Evolutionary conservation across 2,888 invertebrate genomes (phyloP).

Genomic region (Tipula lateralis): DNA sequence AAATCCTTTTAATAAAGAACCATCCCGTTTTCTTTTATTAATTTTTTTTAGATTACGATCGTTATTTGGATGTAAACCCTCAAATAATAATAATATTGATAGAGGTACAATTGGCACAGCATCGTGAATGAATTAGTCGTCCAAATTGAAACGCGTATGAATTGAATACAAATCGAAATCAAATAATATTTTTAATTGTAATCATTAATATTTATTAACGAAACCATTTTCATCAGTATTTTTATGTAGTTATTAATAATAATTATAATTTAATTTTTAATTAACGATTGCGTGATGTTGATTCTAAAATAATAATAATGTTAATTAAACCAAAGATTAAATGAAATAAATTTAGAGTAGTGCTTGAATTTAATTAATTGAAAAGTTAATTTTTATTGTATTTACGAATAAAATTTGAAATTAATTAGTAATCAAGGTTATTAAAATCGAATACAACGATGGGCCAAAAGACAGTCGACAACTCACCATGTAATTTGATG

Average conservation of each 20-base stretch:
- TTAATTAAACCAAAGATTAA: background rate
- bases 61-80: constrained; percentile 7
- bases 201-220: background rate
- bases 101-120: background rate
- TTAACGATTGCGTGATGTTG: background rate
- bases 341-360: background rate
- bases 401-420: no score
- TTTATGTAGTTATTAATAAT: background rate
- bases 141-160: background rate
- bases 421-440: no score
- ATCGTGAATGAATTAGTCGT: background rate
- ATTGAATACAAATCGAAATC: background rate
- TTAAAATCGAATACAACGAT: no score
- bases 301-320: background rate
- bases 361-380: background rate
- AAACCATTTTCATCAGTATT: background rate
- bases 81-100: background rate
- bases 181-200: no score
- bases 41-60: constrained; percentile 26
- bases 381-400: no score
- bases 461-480: no score
- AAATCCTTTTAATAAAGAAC: background rate
- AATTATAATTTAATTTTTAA: background rate
- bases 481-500: no score
- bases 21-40: constrained; percentile 1